A percentile compares a stretch with the other conserved stretches of the same genome.
Evolutionary conservation across 2,888 invertebrate species (phyloP).

Genomic region (Tipula helvola): DNA sequence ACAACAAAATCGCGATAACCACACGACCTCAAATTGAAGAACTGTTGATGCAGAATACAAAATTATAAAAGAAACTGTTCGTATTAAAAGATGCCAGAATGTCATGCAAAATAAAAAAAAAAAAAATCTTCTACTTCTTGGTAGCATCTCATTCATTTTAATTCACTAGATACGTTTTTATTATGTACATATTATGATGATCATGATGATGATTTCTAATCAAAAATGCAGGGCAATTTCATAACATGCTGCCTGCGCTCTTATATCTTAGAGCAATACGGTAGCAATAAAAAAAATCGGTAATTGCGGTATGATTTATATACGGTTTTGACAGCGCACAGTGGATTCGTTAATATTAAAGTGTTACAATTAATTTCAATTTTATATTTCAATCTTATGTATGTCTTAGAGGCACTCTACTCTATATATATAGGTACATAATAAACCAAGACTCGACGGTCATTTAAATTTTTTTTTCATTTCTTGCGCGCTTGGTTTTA

Average conservation of each 20-base stretch:
- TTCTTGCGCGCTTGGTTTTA: background rate
- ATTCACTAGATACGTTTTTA: background rate
- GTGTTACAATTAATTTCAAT: background rate
- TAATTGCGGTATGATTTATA: background rate
- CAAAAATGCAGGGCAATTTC: background rate
- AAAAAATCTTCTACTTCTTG: background rate
- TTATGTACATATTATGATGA: background rate
- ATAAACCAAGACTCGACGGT: background rate
- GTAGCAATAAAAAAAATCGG: background rate
- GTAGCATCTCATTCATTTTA: background rate
- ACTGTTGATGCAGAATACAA: background rate
- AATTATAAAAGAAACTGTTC: background rate
- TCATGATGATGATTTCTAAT: background rate
- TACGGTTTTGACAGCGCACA: background rate
- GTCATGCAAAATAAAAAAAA: background rate
- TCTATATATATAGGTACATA: background rate
- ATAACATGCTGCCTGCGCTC: background rate
- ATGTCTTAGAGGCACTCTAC: background rate
- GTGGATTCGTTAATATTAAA: background rate
- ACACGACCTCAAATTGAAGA: background rate
- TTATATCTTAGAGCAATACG: background rate
- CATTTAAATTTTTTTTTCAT: background rate
- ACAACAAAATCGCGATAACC: background rate
- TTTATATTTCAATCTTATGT: background rate
- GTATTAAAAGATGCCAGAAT: background rate